Evolutionary conservation across 2,888 invertebrate species (phyloP).

Genomic region (Cerceris rybyensis): DNA sequence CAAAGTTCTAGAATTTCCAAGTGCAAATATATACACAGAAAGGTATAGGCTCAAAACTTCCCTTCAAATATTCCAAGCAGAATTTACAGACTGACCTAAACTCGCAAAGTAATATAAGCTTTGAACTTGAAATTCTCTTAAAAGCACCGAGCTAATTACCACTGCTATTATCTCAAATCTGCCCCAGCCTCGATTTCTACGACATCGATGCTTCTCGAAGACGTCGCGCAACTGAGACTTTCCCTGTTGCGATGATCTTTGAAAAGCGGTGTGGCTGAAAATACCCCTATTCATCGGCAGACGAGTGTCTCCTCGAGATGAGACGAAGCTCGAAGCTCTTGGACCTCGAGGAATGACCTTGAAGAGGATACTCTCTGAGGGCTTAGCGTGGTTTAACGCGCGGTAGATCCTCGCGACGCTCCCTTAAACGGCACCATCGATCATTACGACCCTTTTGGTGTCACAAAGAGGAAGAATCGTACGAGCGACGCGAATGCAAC

Average conservation of each 20-base stretch:
- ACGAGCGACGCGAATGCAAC: conserved; percentile 35
- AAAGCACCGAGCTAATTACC: neutral
- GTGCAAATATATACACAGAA: too few relatives aligned
- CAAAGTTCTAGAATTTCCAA: too few relatives aligned
- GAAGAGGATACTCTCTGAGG: conserved; percentile 23
- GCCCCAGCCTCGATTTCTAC: too few relatives aligned
- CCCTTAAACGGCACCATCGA: conserved; percentile 30
- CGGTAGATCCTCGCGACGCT: conserved; percentile 2
- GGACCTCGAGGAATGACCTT: conserved; percentile 31
- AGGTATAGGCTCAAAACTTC: neutral
- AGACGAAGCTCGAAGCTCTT: conserved; percentile 1
- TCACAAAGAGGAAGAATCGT: neutral
- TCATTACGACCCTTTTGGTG: conserved; percentile 20
- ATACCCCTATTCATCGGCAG: conserved; percentile 19
- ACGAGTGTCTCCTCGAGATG: conserved; percentile 13
- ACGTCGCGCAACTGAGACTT: neutral
- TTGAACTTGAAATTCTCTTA: neutral
- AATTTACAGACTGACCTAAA: neutral
- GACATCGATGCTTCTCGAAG: too few relatives aligned
- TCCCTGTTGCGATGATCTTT: neutral
- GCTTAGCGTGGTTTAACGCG: conserved; percentile 19
- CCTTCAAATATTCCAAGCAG: neutral
- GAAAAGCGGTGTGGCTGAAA: neutral
- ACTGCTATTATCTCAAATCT: neutral
- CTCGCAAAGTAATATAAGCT: neutral